Evolutionary conservation across 2,888 invertebrate species (phyloP).

Genomic region (Drosophila phalerata): DNA sequence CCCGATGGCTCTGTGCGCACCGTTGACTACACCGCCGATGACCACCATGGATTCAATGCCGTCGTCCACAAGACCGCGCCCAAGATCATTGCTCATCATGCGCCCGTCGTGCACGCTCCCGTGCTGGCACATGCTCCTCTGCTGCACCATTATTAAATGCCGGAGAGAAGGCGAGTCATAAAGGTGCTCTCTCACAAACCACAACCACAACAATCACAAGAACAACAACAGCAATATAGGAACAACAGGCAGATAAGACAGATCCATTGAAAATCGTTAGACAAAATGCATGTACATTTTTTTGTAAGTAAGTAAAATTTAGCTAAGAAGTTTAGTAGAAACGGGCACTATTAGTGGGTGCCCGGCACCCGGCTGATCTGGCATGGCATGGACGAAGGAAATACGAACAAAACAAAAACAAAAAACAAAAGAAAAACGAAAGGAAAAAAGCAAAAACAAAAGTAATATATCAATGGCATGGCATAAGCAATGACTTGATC

Average conservation of each 20-base stretch:
- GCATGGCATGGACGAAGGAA: slow-evolving; percentile 80
- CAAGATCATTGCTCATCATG: slow-evolving; percentile 84
- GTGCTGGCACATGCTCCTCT: slow-evolving; percentile 86
- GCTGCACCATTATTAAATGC: slow-evolving; percentile 84
- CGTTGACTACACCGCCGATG: slow-evolving; percentile 90
- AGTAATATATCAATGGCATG: slow-evolving; percentile 45
- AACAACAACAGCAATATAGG: slow-evolving; percentile 54
- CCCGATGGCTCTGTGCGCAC: slow-evolving; percentile 86
- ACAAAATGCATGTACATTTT: slow-evolving; percentile 50
- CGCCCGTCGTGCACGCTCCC: slow-evolving; percentile 82
- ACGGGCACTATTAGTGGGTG: slow-evolving; percentile 73
- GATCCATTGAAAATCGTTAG: slow-evolving; percentile 56
- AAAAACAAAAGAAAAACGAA: slow-evolving; percentile 42
- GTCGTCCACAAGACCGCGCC: slow-evolving; percentile 89
- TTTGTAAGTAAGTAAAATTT: slow-evolving; percentile 73
- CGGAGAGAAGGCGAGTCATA: slow-evolving; percentile 60
- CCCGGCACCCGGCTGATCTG: slow-evolving; percentile 78
- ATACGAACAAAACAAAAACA: slow-evolving; percentile 58
- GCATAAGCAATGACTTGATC: slow-evolving; percentile 74
- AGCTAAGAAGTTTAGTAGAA: slow-evolving; percentile 76
- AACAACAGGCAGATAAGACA: slow-evolving; percentile 65
- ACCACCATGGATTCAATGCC: slow-evolving; percentile 90
- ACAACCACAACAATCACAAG: slow-evolving; percentile 33
- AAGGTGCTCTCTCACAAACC: slow-evolving; percentile 68
- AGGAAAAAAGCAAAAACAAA: slow-evolving; percentile 31